Evolutionary conservation across 2,888 invertebrate species (phyloP).

Genomic region (Clitarchus hookeri): DNA sequence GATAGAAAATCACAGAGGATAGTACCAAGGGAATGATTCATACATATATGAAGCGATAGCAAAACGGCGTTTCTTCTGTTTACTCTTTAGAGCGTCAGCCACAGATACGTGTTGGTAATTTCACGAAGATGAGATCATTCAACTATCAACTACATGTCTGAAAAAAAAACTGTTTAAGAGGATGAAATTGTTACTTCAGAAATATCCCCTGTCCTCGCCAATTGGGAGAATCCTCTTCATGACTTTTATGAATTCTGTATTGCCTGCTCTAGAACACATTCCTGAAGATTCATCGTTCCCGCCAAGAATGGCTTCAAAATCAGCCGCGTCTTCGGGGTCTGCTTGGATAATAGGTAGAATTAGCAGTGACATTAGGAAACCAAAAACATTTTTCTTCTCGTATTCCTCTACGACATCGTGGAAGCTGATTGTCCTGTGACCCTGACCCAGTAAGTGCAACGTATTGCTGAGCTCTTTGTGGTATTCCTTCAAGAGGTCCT

Average conservation of each 20-base stretch:
- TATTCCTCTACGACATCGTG: slow-evolving; percentile 46
- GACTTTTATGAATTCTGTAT: background rate
- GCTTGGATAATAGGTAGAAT: slow-evolving; percentile 44
- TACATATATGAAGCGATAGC: too few species aligned
- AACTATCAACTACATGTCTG: too few species aligned
- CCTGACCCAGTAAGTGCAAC: slow-evolving; percentile 22
- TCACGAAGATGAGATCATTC: too few species aligned
- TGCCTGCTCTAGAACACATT: background rate
- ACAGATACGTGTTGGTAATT: too few species aligned
- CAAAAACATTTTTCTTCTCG: slow-evolving; percentile 42
- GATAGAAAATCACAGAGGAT: too few species aligned
- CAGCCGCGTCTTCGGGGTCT: slow-evolving; percentile 39
- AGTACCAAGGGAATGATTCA: too few species aligned
- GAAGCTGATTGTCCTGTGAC: slow-evolving; percentile 32
- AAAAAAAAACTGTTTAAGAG: too few species aligned
- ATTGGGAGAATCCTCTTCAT: background rate
- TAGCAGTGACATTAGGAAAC: slow-evolving; percentile 42
- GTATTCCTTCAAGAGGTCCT: slow-evolving; percentile 36
- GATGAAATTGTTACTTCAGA: background rate
- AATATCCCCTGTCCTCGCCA: background rate
- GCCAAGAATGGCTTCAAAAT: slow-evolving; percentile 24
- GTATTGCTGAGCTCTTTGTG: slow-evolving; percentile 30
- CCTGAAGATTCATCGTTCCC: background rate
- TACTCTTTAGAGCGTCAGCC: too few species aligned
- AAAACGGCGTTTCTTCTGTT: too few species aligned